A percentile compares a stretch with the other conserved stretches of the same genome.
phyloP scores from a whole-genome alignment of 2,888 invertebrate species.

The Ophion costatus region DNA sequence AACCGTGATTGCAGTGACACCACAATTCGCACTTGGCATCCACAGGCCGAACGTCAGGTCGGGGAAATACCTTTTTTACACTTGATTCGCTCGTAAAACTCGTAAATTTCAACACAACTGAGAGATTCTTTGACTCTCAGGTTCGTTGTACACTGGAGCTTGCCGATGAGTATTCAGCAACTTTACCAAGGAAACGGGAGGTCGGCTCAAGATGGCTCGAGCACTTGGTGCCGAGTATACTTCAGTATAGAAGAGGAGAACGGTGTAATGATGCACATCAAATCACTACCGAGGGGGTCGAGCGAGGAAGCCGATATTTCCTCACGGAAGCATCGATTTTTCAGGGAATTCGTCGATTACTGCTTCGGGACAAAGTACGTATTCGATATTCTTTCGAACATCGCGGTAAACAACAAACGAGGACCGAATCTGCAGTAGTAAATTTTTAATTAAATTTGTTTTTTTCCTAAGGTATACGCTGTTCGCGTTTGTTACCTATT shows the following conservation, averaged over 20 bases:
- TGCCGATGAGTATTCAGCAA: conserved; percentile 52
- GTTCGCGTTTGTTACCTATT: no score
- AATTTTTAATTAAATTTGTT: no score
- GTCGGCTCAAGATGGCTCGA: background rate
- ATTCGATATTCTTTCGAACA: background rate
- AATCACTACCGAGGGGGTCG: conserved; percentile 1
- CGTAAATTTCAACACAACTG: background rate
- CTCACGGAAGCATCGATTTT: conserved; percentile 20
- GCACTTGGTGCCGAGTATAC: conserved; percentile 36
- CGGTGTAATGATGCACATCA: conserved; percentile 32
- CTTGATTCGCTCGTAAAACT: background rate
- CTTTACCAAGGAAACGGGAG: conserved; percentile 29
- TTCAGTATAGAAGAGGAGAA: conserved; percentile 42
- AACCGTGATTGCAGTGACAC: conserved; percentile 30
- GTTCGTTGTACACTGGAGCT: conserved; percentile 51
- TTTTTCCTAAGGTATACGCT: no score
- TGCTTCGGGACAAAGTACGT: conserved; percentile 46
- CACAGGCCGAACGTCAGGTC: conserved; percentile 44
- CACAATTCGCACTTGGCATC: conserved; percentile 28
- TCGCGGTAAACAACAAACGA: background rate
- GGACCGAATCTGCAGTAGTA: background rate
- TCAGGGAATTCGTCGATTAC: conserved; percentile 35
- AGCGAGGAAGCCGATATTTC: background rate
- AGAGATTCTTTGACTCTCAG: background rate
- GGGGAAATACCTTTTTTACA: background rate